Conservation (phyloP, 2,888 invertebrate genomes). For the Callimorpha dominula region DNA sequence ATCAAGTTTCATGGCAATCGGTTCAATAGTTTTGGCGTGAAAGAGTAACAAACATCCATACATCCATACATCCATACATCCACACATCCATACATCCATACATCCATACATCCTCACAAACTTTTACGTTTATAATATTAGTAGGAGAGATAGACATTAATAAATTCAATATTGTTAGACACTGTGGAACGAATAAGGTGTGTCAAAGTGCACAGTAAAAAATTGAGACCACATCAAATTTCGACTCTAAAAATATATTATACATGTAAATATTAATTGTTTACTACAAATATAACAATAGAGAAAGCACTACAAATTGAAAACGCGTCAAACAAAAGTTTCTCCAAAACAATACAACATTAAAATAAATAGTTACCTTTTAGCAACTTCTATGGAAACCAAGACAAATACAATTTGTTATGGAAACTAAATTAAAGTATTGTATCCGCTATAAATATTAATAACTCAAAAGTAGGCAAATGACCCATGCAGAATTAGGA, state of each 20-base stretch:
- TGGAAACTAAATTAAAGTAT: constrained; percentile 13
- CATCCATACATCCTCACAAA: no score
- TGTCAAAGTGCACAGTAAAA: constrained; percentile 8
- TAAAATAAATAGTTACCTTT: constrained; percentile 43
- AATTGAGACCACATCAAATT: not conserved
- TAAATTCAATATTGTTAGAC: not conserved
- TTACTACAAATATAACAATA: constrained; percentile 12
- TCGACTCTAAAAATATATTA: not conserved
- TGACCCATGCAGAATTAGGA: constrained; percentile 11
- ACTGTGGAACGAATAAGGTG: not conserved
- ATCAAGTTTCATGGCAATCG: no score
- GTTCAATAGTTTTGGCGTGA: no score
- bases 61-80: no score
- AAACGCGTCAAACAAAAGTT: constrained; percentile 6
- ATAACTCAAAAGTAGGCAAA: constrained; percentile 16
- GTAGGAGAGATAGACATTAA: not conserved
- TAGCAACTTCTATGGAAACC: constrained; percentile 25
- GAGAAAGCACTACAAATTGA: constrained; percentile 27
- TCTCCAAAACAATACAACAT: constrained; percentile 43
- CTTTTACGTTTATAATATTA: no score
- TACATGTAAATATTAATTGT: constrained; percentile 4
- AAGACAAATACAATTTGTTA: constrained; percentile 23
- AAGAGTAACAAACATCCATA: no score
- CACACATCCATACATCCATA: no score
- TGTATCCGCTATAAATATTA: constrained; percentile 14